phyloP scores from a whole-genome alignment of 2,888 invertebrate species.

The Syrphus vitripennis region DNA sequence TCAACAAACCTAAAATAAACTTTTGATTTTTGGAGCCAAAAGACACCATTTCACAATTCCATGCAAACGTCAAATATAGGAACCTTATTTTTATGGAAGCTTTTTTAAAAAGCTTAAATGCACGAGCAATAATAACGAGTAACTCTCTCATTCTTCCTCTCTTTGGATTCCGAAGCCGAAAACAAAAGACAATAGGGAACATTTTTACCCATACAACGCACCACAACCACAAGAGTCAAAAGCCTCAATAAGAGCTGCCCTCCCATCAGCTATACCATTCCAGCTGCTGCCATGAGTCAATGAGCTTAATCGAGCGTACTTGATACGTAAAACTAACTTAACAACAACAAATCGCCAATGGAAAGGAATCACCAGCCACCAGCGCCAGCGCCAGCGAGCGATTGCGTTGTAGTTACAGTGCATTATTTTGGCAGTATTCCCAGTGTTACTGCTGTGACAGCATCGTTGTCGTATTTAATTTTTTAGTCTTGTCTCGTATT shows the following conservation, averaged over 20 bases:
- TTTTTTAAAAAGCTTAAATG: slow-evolving; percentile 7
- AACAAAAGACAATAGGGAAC: neutral
- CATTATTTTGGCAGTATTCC: slow-evolving; percentile 67
- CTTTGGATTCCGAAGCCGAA: neutral
- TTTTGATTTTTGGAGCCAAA: neutral
- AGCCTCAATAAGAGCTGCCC: slow-evolving; percentile 1
- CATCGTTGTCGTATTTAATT: slow-evolving; percentile 29
- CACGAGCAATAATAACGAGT: too few species aligned
- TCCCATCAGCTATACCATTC: neutral
- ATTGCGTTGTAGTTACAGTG: slow-evolving; percentile 45
- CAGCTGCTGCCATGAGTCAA: slow-evolving; percentile 50
- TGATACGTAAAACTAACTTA: slow-evolving; percentile 38
- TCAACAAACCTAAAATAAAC: neutral
- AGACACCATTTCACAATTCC: neutral
- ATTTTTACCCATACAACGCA: neutral
- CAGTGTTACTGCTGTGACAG: slow-evolving; percentile 63
- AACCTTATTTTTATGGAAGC: neutral
- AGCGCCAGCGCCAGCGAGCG: slow-evolving; percentile 14
- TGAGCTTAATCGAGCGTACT: slow-evolving; percentile 69
- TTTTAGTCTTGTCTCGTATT: slow-evolving; percentile 15
- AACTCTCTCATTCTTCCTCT: neutral
- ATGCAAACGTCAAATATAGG: neutral
- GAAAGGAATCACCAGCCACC: slow-evolving; percentile 52
- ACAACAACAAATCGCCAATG: slow-evolving; percentile 29
- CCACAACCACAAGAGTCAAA: slow-evolving; percentile 26